Percentiles rank a stretch among this genome's conserved stretches.
phyloP scores from a whole-genome alignment of 2,797 vertebrate species.

The Poeciliopsis presidionis region DNA sequence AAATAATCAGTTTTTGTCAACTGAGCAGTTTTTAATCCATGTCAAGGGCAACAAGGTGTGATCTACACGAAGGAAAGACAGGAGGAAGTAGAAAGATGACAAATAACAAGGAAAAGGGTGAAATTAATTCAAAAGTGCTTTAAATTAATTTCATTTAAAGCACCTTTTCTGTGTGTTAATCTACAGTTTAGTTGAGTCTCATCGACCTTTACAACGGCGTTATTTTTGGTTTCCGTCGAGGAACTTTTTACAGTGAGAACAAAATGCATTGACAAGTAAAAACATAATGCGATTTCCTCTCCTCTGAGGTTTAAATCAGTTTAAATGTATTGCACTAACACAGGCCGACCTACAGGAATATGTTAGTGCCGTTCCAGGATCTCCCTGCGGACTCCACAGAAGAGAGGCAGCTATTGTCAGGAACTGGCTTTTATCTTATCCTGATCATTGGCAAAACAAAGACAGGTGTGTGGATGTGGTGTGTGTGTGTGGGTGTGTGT shows the following conservation, averaged over 20 bases:
- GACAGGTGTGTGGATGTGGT: conserved; percentile 42
- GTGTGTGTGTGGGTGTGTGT: conserved; percentile 26
- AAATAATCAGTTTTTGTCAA: too few relatives aligned
- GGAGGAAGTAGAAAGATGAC: too few relatives aligned
- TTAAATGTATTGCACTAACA: conserved; percentile 49
- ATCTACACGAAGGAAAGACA: too few relatives aligned
- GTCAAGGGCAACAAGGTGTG: too few relatives aligned
- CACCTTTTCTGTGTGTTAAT: not conserved
- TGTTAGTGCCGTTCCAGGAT: conserved; percentile 56
- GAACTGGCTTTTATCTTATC: conserved; percentile 74
- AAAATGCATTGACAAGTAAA: conserved; percentile 2
- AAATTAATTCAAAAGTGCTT: too few relatives aligned
- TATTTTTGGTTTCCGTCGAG: not conserved
- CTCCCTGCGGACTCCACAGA: conserved; percentile 59
- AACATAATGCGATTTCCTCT: not conserved
- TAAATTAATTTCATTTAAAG: not conserved
- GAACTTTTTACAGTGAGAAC: conserved; percentile 31
- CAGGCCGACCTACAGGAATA: conserved; percentile 58
- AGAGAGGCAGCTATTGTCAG: conserved; percentile 66
- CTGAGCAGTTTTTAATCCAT: too few relatives aligned
- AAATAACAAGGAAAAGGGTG: too few relatives aligned
- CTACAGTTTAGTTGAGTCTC: not conserved
- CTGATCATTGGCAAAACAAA: conserved; percentile 72
- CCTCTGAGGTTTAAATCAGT: conserved; percentile 44
- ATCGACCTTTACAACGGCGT: not conserved